Evolutionary conservation across 2,888 invertebrate genomes (phyloP), one percentile per base, ranked within the genome.

Genomic region (Dryobotodes eremita): DNA sequence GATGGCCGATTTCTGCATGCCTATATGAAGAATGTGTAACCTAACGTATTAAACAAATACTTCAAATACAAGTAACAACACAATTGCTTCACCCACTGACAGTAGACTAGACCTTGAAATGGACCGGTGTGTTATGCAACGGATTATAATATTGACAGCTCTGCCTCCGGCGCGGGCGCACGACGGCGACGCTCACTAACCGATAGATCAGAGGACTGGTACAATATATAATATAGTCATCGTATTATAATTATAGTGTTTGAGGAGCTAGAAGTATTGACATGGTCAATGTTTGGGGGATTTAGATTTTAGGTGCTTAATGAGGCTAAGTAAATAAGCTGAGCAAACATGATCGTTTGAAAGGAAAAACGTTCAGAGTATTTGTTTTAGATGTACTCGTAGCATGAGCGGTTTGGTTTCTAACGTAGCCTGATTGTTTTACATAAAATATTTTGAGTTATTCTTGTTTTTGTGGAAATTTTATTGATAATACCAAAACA

Each of bases 121-220:
- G 48, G 68, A 86, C 88, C 77, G 81, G 87, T 75, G 76, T 73
- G 79, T 88, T 87, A 88, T 81, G 89, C 89, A 89, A 88, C 78
- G 76, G 82, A 85, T 85, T 84, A 82, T 81, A 80, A 85, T 85
- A 86, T 80, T 83, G 86, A 85, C 84, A 85, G 84, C 71, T 50
- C 50, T 61, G 84, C 84, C 85, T 11, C 66, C 71, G 86, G 75
- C 84, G 81, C 74, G 23, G 26, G 65, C 66, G 50, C 79, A 62
- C 73, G 66, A 55, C 61, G 73, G 57, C 73, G 66, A 55, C 61
- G 73, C 13, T n/a, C 62, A 48, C 73, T 62, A 20, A 70, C n/a
- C 50, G 59, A 68, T 74, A 71, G 71, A 85, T 76, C 66, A 46
- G 62, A 48, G n/a, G 55, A 75, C 68, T 75, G n/a, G 82, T 17